phyloP scores from a whole-genome alignment of 2,888 invertebrate genomes.

The Pristionchus maxplancki region DNA sequence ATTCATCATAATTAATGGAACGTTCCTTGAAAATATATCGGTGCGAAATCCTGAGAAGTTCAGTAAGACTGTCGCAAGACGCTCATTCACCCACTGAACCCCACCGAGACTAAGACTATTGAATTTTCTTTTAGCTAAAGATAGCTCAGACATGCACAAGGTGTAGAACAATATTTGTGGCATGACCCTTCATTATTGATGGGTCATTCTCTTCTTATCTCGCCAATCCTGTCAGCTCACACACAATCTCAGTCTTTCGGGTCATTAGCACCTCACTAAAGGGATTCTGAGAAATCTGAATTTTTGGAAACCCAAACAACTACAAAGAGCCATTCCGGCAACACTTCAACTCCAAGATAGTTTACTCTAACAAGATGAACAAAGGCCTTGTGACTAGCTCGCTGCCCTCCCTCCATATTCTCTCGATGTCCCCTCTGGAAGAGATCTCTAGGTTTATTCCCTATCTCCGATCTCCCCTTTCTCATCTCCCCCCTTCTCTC shows the following conservation, averaged over 20 bases:
- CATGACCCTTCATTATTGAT: not conserved
- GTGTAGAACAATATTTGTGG: not conserved
- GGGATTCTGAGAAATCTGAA: not conserved
- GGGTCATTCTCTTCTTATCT: not conserved
- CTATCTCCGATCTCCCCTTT: slow-evolving; percentile 12
- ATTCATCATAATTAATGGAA: not conserved
- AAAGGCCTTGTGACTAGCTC: not conserved
- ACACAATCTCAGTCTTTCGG: not conserved
- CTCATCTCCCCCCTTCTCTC: not conserved
- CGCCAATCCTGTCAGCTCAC: not conserved
- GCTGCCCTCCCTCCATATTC: not conserved
- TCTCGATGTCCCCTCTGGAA: not conserved
- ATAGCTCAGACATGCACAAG: too few species aligned
- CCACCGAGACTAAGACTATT: too few species aligned
- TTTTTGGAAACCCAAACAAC: too few species aligned
- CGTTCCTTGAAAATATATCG: not conserved
- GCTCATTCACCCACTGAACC: too few species aligned
- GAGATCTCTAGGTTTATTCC: slow-evolving; percentile 7
- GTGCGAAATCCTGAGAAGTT: too few species aligned
- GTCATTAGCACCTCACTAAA: not conserved
- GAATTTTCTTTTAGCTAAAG: too few species aligned
- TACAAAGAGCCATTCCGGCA: not conserved
- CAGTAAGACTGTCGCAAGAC: too few species aligned
- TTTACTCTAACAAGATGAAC: not conserved
- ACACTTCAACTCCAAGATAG: not conserved